A percentile compares a stretch with the other conserved stretches of the same genome.
phyloP scores from a whole-genome alignment of 2,113 vertebrate species.

The Triplophysa rosa region DNA sequence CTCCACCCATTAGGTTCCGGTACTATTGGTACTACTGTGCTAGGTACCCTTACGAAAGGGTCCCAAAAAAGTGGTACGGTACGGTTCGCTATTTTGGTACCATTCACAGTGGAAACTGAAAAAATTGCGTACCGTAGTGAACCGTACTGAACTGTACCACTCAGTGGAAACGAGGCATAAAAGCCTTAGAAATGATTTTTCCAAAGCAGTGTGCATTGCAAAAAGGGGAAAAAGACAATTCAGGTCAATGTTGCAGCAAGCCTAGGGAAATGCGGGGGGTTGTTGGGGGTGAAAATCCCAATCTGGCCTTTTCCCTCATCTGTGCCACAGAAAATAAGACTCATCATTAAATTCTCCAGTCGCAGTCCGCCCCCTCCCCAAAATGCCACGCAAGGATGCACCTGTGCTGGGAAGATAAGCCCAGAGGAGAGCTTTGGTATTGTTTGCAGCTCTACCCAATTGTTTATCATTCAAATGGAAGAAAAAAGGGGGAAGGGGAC shows the following conservation, averaged over 20 bases:
- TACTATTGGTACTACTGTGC: too few species aligned
- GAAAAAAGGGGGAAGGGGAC: conserved; percentile 56
- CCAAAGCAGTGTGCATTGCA: not conserved
- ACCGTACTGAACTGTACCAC: too few species aligned
- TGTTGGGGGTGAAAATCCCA: conserved; percentile 50
- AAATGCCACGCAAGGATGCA: conserved; percentile 76
- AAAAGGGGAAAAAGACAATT: conserved; percentile 29
- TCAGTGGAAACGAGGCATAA: too few species aligned
- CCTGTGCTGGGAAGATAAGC: conserved; percentile 80
- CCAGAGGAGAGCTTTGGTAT: conserved; percentile 70
- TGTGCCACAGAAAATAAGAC: conserved; percentile 48
- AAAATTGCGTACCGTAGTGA: too few species aligned
- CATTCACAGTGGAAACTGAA: too few species aligned
- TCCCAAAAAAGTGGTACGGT: too few species aligned
- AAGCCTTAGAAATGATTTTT: not conserved
- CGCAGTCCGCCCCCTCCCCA: conserved; percentile 46
- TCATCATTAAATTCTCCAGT: conserved; percentile 57
- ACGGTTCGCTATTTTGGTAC: too few species aligned
- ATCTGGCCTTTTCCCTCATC: conserved; percentile 53
- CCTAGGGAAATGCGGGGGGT: conserved; percentile 4
- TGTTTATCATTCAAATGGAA: conserved; percentile 76
- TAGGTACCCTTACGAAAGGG: too few species aligned
- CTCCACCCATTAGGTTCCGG: too few species aligned
- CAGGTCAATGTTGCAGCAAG: conserved; percentile 10
- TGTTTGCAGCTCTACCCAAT: conserved; percentile 72